phyloP scores from a whole-genome alignment of 1,140 invertebrate genomes.

The Campoletis sonorensis region DNA sequence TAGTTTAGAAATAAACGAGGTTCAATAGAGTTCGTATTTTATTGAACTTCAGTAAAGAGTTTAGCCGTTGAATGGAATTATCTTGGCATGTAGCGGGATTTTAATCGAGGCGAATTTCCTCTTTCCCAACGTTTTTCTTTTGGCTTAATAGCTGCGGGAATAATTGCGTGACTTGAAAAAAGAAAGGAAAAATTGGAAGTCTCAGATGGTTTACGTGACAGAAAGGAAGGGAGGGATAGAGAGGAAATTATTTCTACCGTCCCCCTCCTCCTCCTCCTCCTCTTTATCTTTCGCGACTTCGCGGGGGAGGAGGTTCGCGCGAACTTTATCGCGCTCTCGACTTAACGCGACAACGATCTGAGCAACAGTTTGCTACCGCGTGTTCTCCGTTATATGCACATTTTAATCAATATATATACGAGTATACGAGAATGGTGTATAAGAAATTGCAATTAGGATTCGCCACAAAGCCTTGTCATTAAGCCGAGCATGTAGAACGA shows the following conservation, averaged over 20 bases:
- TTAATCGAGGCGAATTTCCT: too few relatives aligned
- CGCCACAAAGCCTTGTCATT: constrained; percentile 3
- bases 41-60: too few relatives aligned
- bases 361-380: constrained; percentile 66
- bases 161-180: constrained; percentile 5
- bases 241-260: constrained; percentile 60
- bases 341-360: constrained; percentile 63
- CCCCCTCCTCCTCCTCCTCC: not conserved
- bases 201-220: constrained; percentile 8
- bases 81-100: too few relatives aligned
- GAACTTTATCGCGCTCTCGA: constrained; percentile 55
- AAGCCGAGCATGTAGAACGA: too few relatives aligned
- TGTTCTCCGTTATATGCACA: constrained; percentile 4
- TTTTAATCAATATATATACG: constrained; percentile 12
- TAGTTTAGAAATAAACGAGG: too few relatives aligned
- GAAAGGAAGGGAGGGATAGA: not conserved
- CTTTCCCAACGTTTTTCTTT: not conserved
- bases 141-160: not conserved
- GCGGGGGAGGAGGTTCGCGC: constrained; percentile 37
- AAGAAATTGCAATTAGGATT: not conserved
- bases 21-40: too few relatives aligned
- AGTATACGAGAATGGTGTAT: not conserved
- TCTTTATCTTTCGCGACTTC: constrained; percentile 23
- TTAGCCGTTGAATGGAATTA: too few relatives aligned
- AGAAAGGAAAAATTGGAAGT: not conserved